phyloP scores from a whole-genome alignment of 2,888 invertebrate genomes.

The Plagodis pulveraria region DNA sequence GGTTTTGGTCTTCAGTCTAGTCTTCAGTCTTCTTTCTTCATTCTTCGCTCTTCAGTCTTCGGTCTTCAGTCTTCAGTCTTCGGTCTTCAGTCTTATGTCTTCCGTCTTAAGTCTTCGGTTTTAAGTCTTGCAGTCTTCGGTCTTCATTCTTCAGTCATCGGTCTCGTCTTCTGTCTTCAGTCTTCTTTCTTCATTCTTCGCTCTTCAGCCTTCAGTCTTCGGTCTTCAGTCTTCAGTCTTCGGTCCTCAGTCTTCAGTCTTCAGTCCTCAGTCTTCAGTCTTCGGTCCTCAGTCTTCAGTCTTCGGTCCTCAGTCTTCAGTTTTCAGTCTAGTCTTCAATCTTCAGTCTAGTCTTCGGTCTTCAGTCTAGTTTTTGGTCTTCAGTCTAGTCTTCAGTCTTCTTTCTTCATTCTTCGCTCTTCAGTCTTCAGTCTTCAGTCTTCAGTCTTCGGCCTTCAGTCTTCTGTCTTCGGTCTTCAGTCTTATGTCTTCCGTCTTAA shows the following conservation, averaged over 20 bases:
- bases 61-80: conserved; percentile 8
- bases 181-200: conserved; percentile 2
- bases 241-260: conserved; percentile 8
- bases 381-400: conserved; percentile 11
- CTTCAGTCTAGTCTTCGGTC: background rate
- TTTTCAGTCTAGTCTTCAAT: background rate
- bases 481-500: conserved; percentile 19
- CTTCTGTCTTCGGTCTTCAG: background rate
- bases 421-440: conserved; percentile 4
- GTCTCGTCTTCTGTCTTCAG: conserved; percentile 3
- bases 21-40: conserved; percentile 12
- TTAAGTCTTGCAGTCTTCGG: conserved; percentile 9
- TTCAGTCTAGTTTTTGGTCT: conserved; percentile 4
- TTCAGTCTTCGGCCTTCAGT: conserved; percentile 3
- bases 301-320: background rate
- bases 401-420: conserved; percentile 20
- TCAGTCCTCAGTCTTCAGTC: background rate
- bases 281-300: background rate
- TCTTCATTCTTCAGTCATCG: conserved; percentile 5
- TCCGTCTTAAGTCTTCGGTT: conserved; percentile 3
- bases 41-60: conserved; percentile 17
- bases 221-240: conserved; percentile 2
- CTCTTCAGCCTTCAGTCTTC: conserved; percentile 14
- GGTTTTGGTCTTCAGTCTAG: conserved; percentile 6
- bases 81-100: background rate